Evolutionary conservation across 1,140 invertebrate genomes (phyloP), one percentile per base, ranked within the genome.

Genomic region (Drosophila melanogaster): DNA sequence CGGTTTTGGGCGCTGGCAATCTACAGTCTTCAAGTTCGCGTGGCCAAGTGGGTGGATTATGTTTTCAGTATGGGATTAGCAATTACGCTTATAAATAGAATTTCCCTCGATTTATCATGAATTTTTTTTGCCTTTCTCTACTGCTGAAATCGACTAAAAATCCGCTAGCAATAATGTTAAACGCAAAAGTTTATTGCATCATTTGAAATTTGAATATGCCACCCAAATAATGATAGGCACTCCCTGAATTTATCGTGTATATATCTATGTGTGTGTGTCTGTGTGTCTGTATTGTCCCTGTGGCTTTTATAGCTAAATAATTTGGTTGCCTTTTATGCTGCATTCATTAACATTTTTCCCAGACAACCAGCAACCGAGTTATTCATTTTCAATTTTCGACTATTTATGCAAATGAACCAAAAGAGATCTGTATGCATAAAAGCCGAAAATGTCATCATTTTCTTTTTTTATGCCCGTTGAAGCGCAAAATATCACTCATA

Each of bases 31-130:
- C 62, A 74, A 77, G 67, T 79, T 54, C 43, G 65, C 65, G 44
- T 58, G 66, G 62, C 75, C 84, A 89, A 89, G 85, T 89, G 85
- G 85, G 85, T 90, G 77, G 85, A 90, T 89, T 89, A 90, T 78
- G 85, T 78, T 89, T 90, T 90, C 85, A 89, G 85, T 79, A 81
- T 54, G 85, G 83, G 85, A 90, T 89, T 89, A 90, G 85, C 85
- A 90, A 89, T 89, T 90, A 90, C 80, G 76, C 61, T 90, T 90
- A 84, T 90, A 90, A 89, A 89, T 89, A 80, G 79, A 89, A 89
- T 77, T 80, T 69, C 69, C 50, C 69, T 69, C 83, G 44, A 87
- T 87, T 89, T 87, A 87, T 89, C 84, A 87, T 61, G 19, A 22
- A 76, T 84, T 84, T 70, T 84, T 70, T 57, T 69, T 24, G n/a